Evolutionary conservation across 2,113 vertebrate genomes (phyloP).

Genomic region (Climacteris rufus): DNA sequence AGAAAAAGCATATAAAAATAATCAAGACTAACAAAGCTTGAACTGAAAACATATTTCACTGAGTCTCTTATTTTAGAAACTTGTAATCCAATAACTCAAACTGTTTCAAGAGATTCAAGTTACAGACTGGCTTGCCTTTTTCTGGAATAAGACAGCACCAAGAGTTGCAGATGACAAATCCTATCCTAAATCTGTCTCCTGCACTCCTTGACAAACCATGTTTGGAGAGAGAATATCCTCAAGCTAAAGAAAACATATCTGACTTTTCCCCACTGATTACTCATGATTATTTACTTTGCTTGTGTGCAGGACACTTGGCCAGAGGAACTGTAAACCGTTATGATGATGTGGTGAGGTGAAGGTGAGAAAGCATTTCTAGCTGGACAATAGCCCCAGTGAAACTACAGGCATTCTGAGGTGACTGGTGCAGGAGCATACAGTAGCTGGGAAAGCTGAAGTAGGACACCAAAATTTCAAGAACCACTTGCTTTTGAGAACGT

Average conservation of each 20-base stretch:
- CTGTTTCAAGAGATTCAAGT: background rate
- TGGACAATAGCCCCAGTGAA: background rate
- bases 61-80: background rate
- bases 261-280: background rate
- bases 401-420: background rate
- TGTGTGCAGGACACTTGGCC: background rate
- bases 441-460: background rate
- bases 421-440: background rate
- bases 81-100: background rate
- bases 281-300: background rate
- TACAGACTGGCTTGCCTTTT: background rate
- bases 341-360: background rate
- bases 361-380: background rate
- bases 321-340: background rate
- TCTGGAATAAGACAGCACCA: background rate
- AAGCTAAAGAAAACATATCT: background rate
- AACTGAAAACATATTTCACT: background rate
- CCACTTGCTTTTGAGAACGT: background rate
- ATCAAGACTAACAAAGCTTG: background rate
- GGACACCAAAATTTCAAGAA: background rate
- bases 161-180: background rate
- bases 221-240: background rate
- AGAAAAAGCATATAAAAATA: background rate
- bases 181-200: background rate
- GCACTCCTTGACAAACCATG: background rate